Conservation (phyloP, 2,113 vertebrate species). For the Chroicocephalus ridibundus region DNA sequence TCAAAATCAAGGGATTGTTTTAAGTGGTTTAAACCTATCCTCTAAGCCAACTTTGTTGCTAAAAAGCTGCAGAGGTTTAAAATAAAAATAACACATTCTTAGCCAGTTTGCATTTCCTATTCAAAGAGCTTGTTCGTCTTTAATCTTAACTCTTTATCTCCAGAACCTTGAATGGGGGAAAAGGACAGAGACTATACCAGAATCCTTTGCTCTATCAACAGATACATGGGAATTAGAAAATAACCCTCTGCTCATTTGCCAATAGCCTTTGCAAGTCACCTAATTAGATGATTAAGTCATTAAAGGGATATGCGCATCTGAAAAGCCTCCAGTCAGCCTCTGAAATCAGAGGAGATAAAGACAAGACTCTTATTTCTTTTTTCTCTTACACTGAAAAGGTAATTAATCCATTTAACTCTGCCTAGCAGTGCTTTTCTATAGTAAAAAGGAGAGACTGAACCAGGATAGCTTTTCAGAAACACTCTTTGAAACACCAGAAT, state of each 20-base stretch:
- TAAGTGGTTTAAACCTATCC: conserved; percentile 58
- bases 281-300: conserved; percentile 98
- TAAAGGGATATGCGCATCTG: conserved; percentile 82
- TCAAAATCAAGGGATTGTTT: conserved; percentile 47
- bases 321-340: conserved; percentile 80
- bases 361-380: conserved; percentile 64
- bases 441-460: conserved; percentile 77
- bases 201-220: conserved; percentile 69
- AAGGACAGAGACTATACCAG: conserved; percentile 59
- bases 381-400: conserved; percentile 77
- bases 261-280: conserved; percentile 83
- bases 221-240: conserved; percentile 79
- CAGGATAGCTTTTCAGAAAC: conserved; percentile 83
- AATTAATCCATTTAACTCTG: conserved; percentile 92
- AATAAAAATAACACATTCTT: conserved; percentile 52
- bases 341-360: conserved; percentile 88
- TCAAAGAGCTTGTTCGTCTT: conserved; percentile 64
- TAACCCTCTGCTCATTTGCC: conserved; percentile 78
- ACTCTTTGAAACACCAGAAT: conserved; percentile 87
- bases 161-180: conserved; percentile 21
- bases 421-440: conserved; percentile 78
- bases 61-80: conserved; percentile 59
- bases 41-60: conserved; percentile 36
- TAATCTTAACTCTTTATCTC: conserved; percentile 72
- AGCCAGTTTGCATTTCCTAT: conserved; percentile 54